Conservation (phyloP, 1,140 invertebrate genomes). For the Sipha flava region DNA sequence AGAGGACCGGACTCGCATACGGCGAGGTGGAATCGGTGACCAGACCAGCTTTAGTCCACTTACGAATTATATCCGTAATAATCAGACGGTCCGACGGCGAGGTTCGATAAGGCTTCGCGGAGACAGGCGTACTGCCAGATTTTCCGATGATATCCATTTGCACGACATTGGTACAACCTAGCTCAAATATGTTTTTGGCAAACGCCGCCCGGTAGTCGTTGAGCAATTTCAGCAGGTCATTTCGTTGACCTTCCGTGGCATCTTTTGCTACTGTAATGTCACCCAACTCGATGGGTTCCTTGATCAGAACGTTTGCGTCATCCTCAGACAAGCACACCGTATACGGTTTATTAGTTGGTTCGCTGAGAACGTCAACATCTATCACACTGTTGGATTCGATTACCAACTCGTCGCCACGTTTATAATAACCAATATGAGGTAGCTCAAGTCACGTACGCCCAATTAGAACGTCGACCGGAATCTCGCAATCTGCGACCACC, state of each 20-base stretch:
- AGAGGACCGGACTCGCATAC: conserved; percentile 36
- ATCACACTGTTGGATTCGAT: not conserved
- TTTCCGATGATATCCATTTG: not conserved
- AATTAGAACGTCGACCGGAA: not conserved
- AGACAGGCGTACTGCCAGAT: not conserved
- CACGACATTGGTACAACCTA: not conserved
- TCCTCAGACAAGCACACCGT: not conserved
- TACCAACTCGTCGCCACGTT: not conserved
- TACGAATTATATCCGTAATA: not conserved
- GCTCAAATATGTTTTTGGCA: not conserved
- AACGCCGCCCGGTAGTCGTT: not conserved
- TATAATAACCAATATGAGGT: not conserved
- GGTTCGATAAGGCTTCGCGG: not conserved
- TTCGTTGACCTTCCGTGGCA: too few species aligned
- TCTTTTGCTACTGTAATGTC: not conserved
- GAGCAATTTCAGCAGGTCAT: not conserved
- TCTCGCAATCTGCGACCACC: not conserved
- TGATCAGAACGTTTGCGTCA: not conserved
- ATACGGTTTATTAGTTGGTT: too few species aligned
- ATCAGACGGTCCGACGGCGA: not conserved
- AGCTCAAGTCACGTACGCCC: not conserved
- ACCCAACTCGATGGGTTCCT: not conserved
- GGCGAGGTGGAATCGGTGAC: not conserved
- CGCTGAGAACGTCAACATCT: not conserved
- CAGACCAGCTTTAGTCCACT: not conserved